A percentile compares a stretch with the other conserved stretches of the same genome.
Evolutionary conservation across 1,140 invertebrate genomes (phyloP).

Genomic region (Oncopodura yosiiana): DNA sequence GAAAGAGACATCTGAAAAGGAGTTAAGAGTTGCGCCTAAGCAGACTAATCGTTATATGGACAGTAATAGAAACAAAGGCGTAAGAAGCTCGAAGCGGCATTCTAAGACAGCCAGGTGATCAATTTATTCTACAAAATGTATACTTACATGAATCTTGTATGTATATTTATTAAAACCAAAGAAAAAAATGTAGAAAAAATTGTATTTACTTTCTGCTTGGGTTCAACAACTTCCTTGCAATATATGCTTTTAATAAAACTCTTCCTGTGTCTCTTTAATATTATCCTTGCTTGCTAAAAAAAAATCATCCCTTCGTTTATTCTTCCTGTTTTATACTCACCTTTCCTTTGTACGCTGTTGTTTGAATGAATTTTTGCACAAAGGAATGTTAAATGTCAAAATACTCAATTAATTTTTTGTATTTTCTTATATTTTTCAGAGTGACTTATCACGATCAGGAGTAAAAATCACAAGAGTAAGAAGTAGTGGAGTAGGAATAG

Average conservation of each 20-base stretch:
- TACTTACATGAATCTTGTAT: neutral
- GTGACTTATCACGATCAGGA: constrained; percentile 13
- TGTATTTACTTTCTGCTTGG: too few species aligned
- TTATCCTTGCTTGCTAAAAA: neutral
- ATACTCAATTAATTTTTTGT: neutral
- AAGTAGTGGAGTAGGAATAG: constrained; percentile 1
- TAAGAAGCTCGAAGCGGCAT: constrained; percentile 9
- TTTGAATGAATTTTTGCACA: neutral
- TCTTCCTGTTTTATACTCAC: neutral
- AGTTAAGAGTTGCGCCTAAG: constrained; percentile 11
- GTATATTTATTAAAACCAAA: neutral
- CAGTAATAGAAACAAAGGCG: constrained; percentile 12
- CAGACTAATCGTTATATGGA: constrained; percentile 19
- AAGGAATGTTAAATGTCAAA: neutral
- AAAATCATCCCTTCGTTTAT: neutral
- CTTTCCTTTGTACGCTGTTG: neutral
- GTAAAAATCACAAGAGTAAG: neutral
- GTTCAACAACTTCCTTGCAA: too few species aligned
- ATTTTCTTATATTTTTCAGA: neutral
- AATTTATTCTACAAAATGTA: neutral
- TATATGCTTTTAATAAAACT: too few species aligned
- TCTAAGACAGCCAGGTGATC: too few species aligned
- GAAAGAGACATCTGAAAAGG: neutral
- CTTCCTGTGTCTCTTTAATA: too few species aligned
- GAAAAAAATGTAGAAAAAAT: too few species aligned